Evolutionary conservation across 2,113 vertebrate species (phyloP).

Genomic region (Centrocercus urophasianus): DNA sequence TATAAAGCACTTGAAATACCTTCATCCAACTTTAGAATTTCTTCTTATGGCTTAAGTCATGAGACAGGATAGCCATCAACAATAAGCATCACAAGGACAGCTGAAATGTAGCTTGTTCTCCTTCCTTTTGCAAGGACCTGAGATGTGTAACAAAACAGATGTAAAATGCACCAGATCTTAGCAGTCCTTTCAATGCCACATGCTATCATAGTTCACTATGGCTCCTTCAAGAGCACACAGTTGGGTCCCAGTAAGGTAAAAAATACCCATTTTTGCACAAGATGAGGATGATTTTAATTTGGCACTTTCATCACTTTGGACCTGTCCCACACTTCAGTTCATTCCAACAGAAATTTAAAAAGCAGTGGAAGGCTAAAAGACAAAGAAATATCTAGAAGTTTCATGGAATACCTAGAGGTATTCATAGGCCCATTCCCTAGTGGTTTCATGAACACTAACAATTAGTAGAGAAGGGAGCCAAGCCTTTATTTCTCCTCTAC

Average conservation of each 20-base stretch:
- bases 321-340: neutral
- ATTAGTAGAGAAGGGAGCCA: neutral
- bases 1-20: neutral
- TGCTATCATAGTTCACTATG: neutral
- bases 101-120: neutral
- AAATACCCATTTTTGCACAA: neutral
- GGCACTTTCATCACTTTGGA: neutral
- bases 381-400: neutral
- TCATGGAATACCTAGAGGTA: neutral
- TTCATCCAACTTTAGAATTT: neutral
- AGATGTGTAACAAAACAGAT: neutral
- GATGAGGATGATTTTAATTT: neutral
- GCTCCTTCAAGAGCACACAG: neutral
- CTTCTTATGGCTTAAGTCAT: neutral
- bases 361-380: fast-evolving
- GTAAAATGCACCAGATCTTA: neutral
- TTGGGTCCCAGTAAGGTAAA: neutral
- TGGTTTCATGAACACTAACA: neutral
- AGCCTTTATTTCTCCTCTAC: neutral
- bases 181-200: fast-evolving
- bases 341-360: neutral
- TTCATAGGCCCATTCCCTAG: neutral
- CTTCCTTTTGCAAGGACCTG: neutral
- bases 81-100: neutral
- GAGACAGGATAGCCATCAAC: neutral